Conservation (phyloP, 2,888 invertebrate species). For the Athrips mouffetella region DNA sequence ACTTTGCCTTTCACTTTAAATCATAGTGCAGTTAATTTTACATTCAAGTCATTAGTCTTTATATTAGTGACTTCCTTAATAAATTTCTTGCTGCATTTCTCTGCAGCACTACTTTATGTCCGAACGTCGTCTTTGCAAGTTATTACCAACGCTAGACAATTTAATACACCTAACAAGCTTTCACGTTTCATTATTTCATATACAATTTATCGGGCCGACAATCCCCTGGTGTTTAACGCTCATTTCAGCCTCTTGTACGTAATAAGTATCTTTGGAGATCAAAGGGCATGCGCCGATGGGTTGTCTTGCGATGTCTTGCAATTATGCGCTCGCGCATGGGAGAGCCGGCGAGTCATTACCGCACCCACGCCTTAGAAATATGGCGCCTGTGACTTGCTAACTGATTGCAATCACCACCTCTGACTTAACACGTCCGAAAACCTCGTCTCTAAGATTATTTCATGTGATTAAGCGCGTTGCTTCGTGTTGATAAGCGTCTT, state of each 20-base stretch:
- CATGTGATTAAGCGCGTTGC: constrained; percentile 2
- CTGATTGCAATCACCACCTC: constrained; percentile 68
- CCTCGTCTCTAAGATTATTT: constrained; percentile 16
- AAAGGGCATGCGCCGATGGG: constrained; percentile 70
- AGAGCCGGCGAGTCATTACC: constrained; percentile 48
- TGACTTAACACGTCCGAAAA: constrained; percentile 54
- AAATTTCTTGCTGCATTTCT: constrained; percentile 11
- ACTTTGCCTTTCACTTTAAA: background rate
- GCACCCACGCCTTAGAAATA: constrained; percentile 36
- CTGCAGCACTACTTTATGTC: constrained; percentile 2
- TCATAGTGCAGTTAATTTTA: background rate
- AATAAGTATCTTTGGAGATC: constrained; percentile 75
- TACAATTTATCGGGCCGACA: constrained; percentile 65
- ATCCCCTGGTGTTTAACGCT: constrained; percentile 61
- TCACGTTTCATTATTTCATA: constrained; percentile 65
- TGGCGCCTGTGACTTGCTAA: constrained; percentile 65
- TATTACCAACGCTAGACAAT: constrained; percentile 44
- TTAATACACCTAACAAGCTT: constrained; percentile 52
- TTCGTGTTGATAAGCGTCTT: background rate
- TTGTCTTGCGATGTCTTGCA: constrained; percentile 40
- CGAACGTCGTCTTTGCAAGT: constrained; percentile 14
- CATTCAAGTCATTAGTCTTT: background rate
- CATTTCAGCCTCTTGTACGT: constrained; percentile 69
- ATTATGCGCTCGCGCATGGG: constrained; percentile 69
- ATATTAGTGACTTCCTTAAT: background rate